Conservation (phyloP, 1,140 invertebrate genomes). For the Trissolcus basalis region DNA sequence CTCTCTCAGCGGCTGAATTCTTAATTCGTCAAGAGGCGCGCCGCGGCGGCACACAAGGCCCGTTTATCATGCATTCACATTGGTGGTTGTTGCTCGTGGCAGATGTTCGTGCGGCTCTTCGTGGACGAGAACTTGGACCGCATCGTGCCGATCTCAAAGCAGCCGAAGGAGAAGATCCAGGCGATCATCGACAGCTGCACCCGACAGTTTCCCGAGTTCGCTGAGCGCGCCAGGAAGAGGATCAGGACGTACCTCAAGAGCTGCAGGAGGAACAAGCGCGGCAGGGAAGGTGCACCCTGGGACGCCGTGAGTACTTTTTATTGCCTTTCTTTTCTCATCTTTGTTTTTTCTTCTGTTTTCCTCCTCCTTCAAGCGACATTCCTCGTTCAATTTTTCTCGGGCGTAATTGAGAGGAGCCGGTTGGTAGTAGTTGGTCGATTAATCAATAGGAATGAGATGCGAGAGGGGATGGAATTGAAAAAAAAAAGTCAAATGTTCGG, state of each 20-base stretch:
- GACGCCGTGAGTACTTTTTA: conserved; percentile 79
- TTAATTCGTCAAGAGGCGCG: conserved; percentile 65
- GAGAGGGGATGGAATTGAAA: not conserved
- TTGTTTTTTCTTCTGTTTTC: conserved; percentile 18
- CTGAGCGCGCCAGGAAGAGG: conserved; percentile 93
- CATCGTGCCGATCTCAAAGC: conserved; percentile 97
- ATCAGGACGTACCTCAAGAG: conserved; percentile 97
- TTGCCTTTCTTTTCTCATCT: conserved; percentile 2
- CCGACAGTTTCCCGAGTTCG: conserved; percentile 97
- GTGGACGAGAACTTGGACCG: conserved; percentile 97
- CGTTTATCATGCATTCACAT: conserved; percentile 58
- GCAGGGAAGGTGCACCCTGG: conserved; percentile 85
- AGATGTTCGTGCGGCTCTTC: conserved; percentile 98
- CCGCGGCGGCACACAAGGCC: conserved; percentile 38
- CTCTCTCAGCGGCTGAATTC: conserved; percentile 59
- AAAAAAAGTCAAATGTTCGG: not conserved
- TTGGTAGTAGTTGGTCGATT: conserved; percentile 23
- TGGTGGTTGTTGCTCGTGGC: conserved; percentile 64
- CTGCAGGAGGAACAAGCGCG: conserved; percentile 94
- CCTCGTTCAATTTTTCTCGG: conserved; percentile 5
- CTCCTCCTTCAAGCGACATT: conserved; percentile 16
- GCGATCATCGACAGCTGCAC: conserved; percentile 98
- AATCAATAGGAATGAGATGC: conserved; percentile 11
- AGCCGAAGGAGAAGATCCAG: conserved; percentile 98
- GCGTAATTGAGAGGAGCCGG: conserved; percentile 18